A percentile compares a stretch with the other conserved stretches of the same genome.
These are phyloP conservation scores for Drosophila melanogaster DNA, from an alignment of 1,140 invertebrate species.

Conservation along the genomic window Release_6_plus_ISO1_MT NT_033777.3:27134501-27135000, in stretches of 20 bases:
- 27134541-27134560: too few relatives aligned
- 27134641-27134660: constrained; percentile 32
- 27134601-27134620: background rate
- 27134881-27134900: constrained; percentile 58
- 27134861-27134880: constrained; percentile 1
- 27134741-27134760: constrained; percentile 36
- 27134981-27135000: constrained; percentile 7
- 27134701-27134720: background rate
- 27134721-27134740: constrained; percentile 1
- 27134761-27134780: background rate
- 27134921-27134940: constrained; percentile 61
- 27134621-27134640: constrained; percentile 3
- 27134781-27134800: background rate
- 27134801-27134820: constrained; percentile 18
- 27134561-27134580: background rate
- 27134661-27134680: background rate
- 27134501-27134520: background rate
- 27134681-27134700: constrained; percentile 7
- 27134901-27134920: constrained; percentile 66
- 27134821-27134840: constrained; percentile 23
- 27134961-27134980: constrained; percentile 54
- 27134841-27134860: constrained; percentile 4
- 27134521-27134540: too few relatives aligned
- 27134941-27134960: constrained; percentile 71
- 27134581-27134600: background rate